phyloP scores from a whole-genome alignment of 35 echinoderm and acorn worm genomes.

The Chiridota heheva region DNA sequence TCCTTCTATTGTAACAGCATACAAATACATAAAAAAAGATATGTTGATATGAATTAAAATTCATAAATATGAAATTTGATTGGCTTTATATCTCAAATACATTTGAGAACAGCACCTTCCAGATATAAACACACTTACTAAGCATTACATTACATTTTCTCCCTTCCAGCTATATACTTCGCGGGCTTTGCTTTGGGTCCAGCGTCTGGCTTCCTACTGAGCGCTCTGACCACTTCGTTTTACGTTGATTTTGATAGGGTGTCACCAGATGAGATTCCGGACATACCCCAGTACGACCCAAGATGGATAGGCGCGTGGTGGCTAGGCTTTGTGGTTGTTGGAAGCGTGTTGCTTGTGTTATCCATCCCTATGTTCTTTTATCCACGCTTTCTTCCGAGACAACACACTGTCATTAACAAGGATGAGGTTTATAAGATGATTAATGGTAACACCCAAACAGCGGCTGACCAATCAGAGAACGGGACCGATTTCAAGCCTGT shows the following conservation, averaged over 20 bases:
- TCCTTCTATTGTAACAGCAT: too few relatives aligned
- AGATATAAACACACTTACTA: not conserved
- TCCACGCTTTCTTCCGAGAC: conserved; percentile 16
- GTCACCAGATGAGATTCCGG: conserved; percentile 34
- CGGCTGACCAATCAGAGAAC: not conserved
- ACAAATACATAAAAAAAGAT: not conserved
- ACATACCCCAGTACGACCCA: conserved; percentile 44
- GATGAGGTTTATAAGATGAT: not conserved
- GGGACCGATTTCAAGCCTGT: not conserved
- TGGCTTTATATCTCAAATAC: not conserved
- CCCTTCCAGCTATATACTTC: conserved; percentile 41
- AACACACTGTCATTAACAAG: not conserved
- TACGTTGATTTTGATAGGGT: conserved; percentile 71
- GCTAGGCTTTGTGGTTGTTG: conserved; percentile 56
- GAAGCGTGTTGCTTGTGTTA: conserved; percentile 26
- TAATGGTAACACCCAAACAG: not conserved
- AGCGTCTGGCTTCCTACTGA: conserved; percentile 36
- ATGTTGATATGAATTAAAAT: not conserved
- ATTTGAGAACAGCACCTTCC: not conserved
- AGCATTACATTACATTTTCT: not conserved
- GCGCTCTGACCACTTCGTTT: not conserved
- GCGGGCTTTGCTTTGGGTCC: conserved; percentile 46
- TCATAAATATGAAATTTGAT: not conserved
- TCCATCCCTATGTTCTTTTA: conserved; percentile 46
- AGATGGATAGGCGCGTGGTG: conserved; percentile 84